Evolutionary conservation across 2,797 vertebrate genomes (phyloP).

Genomic region (Betta splendens): DNA sequence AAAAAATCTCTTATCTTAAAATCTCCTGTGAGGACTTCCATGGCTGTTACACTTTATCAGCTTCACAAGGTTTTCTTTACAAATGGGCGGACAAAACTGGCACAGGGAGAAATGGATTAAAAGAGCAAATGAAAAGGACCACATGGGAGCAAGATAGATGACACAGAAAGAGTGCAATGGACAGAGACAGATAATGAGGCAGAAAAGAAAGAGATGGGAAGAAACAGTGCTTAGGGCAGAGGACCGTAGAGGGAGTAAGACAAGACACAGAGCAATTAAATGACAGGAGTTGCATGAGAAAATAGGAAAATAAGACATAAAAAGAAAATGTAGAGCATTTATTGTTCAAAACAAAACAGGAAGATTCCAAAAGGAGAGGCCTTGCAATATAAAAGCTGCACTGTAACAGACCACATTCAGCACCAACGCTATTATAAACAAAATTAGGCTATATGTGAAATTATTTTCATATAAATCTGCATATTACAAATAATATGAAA

Average conservation of each 20-base stretch:
- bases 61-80: slow-evolving; percentile 4
- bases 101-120: slow-evolving; percentile 12
- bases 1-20: too few species aligned
- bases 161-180: slow-evolving; percentile 5
- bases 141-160: slow-evolving; percentile 7
- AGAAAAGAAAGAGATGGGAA: slow-evolving; percentile 23
- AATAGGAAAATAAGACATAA: neutral
- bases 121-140: slow-evolving; percentile 12
- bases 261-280: slow-evolving; percentile 34
- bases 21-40: too few species aligned
- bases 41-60: neutral
- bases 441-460: too few species aligned
- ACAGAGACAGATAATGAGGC: slow-evolving; percentile 44
- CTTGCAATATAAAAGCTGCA: neutral
- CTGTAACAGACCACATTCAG: neutral
- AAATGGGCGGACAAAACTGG: slow-evolving; percentile 3
- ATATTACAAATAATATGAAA: too few species aligned
- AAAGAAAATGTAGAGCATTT: slow-evolving; percentile 5
- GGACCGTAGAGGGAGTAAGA: slow-evolving; percentile 23
- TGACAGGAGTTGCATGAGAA: neutral
- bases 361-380: neutral
- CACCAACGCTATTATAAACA: too few species aligned
- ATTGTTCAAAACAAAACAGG: slow-evolving; percentile 5
- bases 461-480: neutral
- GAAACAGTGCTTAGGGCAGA: slow-evolving; percentile 23